These are phyloP conservation scores for Oscheius onirici DNA, from an alignment of 2,888 invertebrate genomes.

Conservation along the genomic window DNA sequence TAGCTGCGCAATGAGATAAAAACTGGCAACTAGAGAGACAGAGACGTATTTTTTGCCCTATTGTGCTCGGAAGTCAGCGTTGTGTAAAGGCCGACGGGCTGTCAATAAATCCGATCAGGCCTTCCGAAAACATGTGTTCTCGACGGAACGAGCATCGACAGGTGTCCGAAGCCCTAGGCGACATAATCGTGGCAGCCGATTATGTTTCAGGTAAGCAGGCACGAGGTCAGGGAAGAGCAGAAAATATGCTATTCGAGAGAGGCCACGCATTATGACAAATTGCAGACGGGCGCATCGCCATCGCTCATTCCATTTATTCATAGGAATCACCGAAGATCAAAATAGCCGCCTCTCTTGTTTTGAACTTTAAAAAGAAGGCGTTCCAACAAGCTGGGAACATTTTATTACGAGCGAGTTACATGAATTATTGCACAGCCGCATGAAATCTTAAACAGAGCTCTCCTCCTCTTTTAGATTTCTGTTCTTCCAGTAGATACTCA, in stretches of 20 bases:
- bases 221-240: neutral
- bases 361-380: too few relatives aligned
- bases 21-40: neutral
- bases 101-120: conserved; percentile 30
- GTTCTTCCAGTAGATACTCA: conserved; percentile 6
- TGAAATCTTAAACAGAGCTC: too few relatives aligned
- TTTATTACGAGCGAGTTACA: too few relatives aligned
- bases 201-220: conserved; percentile 11
- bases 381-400: neutral
- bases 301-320: conserved; percentile 23
- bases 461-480: too few relatives aligned
- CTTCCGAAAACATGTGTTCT: conserved; percentile 33
- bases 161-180: conserved; percentile 22
- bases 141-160: conserved; percentile 20
- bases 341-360: neutral
- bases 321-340: conserved; percentile 1
- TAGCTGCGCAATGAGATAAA: neutral
- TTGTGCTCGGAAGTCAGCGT: conserved; percentile 11
- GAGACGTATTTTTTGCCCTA: neutral
- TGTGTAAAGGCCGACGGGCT: conserved; percentile 24
- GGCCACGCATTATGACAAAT: conserved; percentile 14
- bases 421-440: too few relatives aligned
- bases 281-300: conserved; percentile 27
- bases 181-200: conserved; percentile 9
- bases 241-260: neutral